Evolutionary conservation across 2,888 invertebrate genomes (phyloP).

Genomic region (Allolobophora icterica): DNA sequence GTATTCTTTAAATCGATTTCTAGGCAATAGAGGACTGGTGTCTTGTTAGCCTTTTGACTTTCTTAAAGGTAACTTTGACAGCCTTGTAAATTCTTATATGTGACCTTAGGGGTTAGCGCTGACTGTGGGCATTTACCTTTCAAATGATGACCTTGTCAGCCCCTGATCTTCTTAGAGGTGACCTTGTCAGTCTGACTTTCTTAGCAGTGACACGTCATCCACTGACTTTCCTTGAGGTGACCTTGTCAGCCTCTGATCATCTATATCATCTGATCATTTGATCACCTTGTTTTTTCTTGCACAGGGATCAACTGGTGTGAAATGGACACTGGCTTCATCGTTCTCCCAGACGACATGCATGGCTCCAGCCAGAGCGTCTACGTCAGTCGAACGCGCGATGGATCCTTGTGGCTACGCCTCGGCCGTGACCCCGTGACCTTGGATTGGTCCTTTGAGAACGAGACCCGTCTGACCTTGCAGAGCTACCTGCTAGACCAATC

Average conservation of each 20-base stretch:
- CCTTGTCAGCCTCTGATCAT: too few species aligned
- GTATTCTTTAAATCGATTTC: too few species aligned
- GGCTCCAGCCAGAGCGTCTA: conserved; percentile 42
- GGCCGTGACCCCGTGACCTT: conserved; percentile 32
- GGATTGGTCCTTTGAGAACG: conserved; percentile 45
- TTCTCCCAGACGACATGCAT: conserved; percentile 25
- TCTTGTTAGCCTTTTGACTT: too few species aligned
- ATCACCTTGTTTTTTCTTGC: background rate
- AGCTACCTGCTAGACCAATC: conserved; percentile 34
- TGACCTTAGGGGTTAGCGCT: too few species aligned
- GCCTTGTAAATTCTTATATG: too few species aligned
- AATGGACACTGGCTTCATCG: conserved; percentile 26
- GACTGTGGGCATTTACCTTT: too few species aligned
- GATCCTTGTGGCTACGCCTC: conserved; percentile 36
- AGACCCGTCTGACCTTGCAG: conserved; percentile 28
- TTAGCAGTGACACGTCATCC: too few species aligned
- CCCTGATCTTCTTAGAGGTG: background rate
- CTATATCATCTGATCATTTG: background rate
- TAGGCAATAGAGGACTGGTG: too few species aligned
- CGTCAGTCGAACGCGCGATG: conserved; percentile 50
- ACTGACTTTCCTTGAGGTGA: too few species aligned
- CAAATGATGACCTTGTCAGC: too few species aligned
- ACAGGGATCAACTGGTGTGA: conserved; percentile 31
- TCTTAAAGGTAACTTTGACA: too few species aligned
- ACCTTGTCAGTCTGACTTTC: background rate